Evolutionary conservation across 2,113 vertebrate species (phyloP).

Genomic region (Sigmodon hispidus): DNA sequence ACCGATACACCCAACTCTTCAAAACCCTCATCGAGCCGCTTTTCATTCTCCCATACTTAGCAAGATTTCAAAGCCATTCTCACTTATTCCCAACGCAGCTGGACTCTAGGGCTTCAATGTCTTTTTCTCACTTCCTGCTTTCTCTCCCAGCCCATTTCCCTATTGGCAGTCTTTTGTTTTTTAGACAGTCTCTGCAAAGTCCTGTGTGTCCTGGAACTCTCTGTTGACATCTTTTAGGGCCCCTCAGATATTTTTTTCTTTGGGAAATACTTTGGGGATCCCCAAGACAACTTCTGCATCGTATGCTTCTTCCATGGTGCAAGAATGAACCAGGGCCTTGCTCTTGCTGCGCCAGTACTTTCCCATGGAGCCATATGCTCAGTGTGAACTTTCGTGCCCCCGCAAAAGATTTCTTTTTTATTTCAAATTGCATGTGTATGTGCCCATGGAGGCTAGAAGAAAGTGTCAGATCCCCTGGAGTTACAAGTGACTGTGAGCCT

Average conservation of each 20-base stretch:
- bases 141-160: not conserved
- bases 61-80: not conserved
- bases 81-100: not conserved
- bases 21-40: not conserved
- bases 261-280: not conserved
- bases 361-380: not conserved
- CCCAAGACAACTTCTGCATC: not conserved
- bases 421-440: not conserved
- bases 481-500: not conserved
- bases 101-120: not conserved
- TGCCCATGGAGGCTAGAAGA: not conserved
- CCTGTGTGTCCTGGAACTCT: not conserved
- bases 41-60: not conserved
- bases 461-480: no score
- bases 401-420: not conserved
- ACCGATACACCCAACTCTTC: not conserved
- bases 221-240: not conserved
- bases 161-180: not conserved
- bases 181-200: not conserved
- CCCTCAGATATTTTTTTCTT: not conserved
- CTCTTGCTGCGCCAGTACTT: no score
- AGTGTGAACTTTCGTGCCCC: not conserved
- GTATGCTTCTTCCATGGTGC: not conserved
- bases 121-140: not conserved
- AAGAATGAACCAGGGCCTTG: not conserved